phyloP scores from a whole-genome alignment of 1,140 invertebrate genomes.

The Popillia japonica region DNA sequence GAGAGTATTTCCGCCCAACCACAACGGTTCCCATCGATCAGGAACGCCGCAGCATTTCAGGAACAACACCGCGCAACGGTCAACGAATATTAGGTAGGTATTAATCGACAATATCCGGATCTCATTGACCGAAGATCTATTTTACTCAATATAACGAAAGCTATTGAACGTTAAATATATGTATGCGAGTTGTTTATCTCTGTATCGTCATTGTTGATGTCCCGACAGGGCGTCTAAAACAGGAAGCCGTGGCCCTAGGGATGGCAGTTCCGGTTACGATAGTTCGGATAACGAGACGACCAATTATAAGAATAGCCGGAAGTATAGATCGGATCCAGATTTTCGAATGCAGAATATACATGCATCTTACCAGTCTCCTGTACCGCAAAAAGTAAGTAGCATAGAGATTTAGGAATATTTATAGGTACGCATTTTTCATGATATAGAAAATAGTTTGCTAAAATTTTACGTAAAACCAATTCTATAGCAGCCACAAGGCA shows the following conservation, averaged over 20 bases:
- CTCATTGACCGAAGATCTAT: not conserved
- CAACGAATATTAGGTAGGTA: constrained; percentile 28
- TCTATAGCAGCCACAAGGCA: too few relatives aligned
- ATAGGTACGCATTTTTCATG: too few relatives aligned
- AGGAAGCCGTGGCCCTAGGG: constrained; percentile 58
- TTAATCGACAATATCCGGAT: not conserved
- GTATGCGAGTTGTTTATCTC: not conserved
- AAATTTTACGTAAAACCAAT: too few relatives aligned
- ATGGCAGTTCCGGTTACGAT: constrained; percentile 87
- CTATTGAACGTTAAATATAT: not conserved
- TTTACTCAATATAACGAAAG: not conserved
- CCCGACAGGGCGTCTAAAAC: constrained; percentile 59
- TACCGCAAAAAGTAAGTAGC: constrained; percentile 36
- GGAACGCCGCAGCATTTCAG: constrained; percentile 63
- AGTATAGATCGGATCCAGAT: constrained; percentile 83
- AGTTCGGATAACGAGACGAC: constrained; percentile 78
- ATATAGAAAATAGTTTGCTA: too few relatives aligned
- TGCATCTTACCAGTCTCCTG: constrained; percentile 61
- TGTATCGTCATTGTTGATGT: constrained; percentile 36
- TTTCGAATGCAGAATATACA: constrained; percentile 73
- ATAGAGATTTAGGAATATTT: not conserved
- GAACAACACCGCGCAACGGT: constrained; percentile 11
- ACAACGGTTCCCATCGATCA: constrained; percentile 68
- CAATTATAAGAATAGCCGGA: constrained; percentile 69
- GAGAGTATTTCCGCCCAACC: constrained; percentile 84